Percentiles rank a stretch among this genome's conserved stretches.
phyloP scores from a whole-genome alignment of 2,113 vertebrate genomes.

The Cheirogaleus medius region DNA sequence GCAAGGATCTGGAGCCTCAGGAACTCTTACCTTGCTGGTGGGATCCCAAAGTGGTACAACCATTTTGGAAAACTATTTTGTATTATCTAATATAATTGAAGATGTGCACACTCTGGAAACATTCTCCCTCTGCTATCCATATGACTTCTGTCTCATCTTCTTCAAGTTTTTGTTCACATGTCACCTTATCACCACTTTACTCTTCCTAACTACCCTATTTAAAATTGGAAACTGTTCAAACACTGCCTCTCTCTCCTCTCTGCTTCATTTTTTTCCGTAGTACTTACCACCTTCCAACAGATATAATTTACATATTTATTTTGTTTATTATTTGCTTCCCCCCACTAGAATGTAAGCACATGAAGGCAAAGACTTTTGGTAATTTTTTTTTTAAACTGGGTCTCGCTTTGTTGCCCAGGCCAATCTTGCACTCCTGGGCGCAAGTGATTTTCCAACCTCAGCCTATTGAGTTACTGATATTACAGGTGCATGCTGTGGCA shows the following conservation, averaged over 20 bases:
- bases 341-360: background rate
- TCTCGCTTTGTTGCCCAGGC: too few species aligned
- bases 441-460: too few species aligned
- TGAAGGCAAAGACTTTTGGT: background rate
- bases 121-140: background rate
- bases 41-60: background rate
- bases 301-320: background rate
- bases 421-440: too few species aligned
- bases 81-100: background rate
- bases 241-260: background rate
- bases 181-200: background rate
- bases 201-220: background rate
- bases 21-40: background rate
- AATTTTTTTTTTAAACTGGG: too few species aligned
- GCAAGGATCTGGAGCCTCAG: background rate
- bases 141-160: background rate
- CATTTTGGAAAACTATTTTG: background rate
- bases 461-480: too few species aligned
- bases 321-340: background rate
- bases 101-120: background rate
- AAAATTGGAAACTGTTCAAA: background rate
- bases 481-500: too few species aligned
- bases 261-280: background rate
- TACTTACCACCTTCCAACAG: background rate
- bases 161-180: background rate